phyloP scores from a whole-genome alignment of 2,113 vertebrate species.

The Struthidea cinerea region DNA sequence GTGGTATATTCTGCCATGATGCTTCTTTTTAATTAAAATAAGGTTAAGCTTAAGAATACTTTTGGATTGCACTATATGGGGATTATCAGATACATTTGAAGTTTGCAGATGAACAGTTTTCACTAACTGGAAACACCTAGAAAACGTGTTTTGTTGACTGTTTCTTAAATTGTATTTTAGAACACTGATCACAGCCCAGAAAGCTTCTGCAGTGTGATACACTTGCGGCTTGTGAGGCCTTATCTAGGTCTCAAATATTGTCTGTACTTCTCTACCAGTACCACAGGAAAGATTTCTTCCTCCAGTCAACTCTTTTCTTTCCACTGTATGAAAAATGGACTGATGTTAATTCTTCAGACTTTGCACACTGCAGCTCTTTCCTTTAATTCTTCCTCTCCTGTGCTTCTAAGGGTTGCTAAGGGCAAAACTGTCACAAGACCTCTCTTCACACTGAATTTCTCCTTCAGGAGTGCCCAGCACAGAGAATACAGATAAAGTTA shows the following conservation, averaged over 20 bases:
- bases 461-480: not conserved
- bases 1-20: not conserved
- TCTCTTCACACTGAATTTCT: conserved; percentile 5
- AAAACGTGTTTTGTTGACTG: not conserved
- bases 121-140: not conserved
- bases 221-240: not conserved
- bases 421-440: conserved; percentile 13
- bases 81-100: not conserved
- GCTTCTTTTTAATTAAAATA: not conserved
- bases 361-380: not conserved
- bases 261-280: not conserved
- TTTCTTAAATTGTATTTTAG: not conserved
- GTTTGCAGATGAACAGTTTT: not conserved
- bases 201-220: not conserved
- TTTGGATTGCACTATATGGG: not conserved
- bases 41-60: not conserved
- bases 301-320: not conserved
- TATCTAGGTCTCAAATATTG: not conserved
- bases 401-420: not conserved
- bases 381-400: conserved; percentile 1
- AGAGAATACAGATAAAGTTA: not conserved
- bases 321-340: not conserved
- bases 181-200: not conserved
- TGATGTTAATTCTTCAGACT: conserved; percentile 12
- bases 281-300: not conserved